Conservation (phyloP, 35 echinoderm and acorn worm genomes). For the Acanthaster planci region DNA sequence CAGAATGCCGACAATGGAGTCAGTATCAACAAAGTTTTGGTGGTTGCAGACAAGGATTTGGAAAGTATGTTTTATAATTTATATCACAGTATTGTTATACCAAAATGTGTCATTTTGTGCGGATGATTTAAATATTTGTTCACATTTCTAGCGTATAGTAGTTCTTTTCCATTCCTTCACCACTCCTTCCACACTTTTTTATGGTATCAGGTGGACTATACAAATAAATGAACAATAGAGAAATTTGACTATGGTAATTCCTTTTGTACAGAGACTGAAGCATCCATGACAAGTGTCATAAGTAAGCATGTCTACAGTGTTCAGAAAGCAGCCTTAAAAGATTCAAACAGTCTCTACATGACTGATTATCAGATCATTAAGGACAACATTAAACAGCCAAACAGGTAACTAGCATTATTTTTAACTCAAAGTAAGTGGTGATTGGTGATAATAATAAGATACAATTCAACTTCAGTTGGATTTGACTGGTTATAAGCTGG, state of each 20-base stretch:
- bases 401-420: slow-evolving; percentile 28
- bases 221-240: neutral
- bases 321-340: slow-evolving; percentile 54
- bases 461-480: too few relatives aligned
- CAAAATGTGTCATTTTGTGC: too few relatives aligned
- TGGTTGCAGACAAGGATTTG: neutral
- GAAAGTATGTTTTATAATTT: neutral
- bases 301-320: slow-evolving; percentile 69
- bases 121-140: too few relatives aligned
- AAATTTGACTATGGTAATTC: neutral
- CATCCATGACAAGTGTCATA: slow-evolving; percentile 31
- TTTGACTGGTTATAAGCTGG: too few relatives aligned
- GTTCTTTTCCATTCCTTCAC: neutral
- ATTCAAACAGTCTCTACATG: slow-evolving; percentile 54
- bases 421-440: neutral
- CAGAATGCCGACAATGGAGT: slow-evolving; percentile 48
- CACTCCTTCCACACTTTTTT: neutral
- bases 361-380: slow-evolving; percentile 71
- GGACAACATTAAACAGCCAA: slow-evolving; percentile 43
- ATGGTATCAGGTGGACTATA: neutral
- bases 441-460: neutral
- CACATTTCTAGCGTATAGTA: neutral
- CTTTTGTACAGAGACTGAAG: slow-evolving; percentile 28
- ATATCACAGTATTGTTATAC: too few relatives aligned
- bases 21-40: slow-evolving; percentile 21